A percentile compares a stretch with the other conserved stretches of the same genome.
phyloP scores from a whole-genome alignment of 2,797 vertebrate genomes.

The Phoxinus dragarum region DNA sequence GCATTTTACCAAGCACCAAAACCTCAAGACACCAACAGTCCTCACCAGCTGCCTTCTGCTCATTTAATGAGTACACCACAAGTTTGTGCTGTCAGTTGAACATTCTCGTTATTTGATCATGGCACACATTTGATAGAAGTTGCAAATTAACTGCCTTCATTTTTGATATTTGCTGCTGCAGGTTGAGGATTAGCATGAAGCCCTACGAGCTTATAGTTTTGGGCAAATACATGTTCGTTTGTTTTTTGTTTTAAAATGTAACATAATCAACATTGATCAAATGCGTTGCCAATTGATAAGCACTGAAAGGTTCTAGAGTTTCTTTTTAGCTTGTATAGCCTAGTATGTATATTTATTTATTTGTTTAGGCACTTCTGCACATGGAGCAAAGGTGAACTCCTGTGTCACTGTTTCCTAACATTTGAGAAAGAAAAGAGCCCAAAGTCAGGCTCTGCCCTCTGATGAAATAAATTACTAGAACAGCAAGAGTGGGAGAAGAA shows the following conservation, averaged over 20 bases:
- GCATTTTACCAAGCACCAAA: slow-evolving; percentile 1
- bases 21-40: slow-evolving; percentile 34
- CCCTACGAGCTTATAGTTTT: background rate
- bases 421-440: slow-evolving; percentile 47
- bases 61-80: slow-evolving; percentile 33
- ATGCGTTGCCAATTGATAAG: background rate
- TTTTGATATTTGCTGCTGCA: background rate
- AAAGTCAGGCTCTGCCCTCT: slow-evolving; percentile 28
- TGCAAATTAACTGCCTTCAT: slow-evolving; percentile 4
- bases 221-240: slow-evolving; percentile 61
- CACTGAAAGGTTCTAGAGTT: background rate
- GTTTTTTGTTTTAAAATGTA: background rate
- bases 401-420: slow-evolving; percentile 59
- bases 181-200: background rate
- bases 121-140: background rate
- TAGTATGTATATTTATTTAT: no score
- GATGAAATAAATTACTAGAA: slow-evolving; percentile 9
- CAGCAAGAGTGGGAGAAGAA: slow-evolving; percentile 3
- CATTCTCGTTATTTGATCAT: background rate
- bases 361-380: slow-evolving; percentile 42
- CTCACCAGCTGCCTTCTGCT: slow-evolving; percentile 41
- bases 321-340: slow-evolving; percentile 27
- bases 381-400: slow-evolving; percentile 71
- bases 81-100: background rate
- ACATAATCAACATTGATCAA: background rate